Evolutionary conservation across 2,888 invertebrate species (phyloP).

Genomic region (Agonopterix heracliana): DNA sequence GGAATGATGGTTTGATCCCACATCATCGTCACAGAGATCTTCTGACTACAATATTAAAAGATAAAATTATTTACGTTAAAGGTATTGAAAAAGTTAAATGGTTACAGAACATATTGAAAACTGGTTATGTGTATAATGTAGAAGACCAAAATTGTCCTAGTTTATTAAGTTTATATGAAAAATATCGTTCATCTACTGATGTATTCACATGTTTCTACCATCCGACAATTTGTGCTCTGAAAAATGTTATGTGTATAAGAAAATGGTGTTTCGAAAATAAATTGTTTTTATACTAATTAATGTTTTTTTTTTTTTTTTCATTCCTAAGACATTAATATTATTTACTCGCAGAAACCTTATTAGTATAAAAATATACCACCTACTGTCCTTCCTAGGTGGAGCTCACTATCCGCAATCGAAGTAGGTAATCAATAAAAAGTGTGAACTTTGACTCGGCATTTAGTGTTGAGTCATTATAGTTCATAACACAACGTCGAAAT

Average conservation of each 20-base stretch:
- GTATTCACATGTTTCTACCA: neutral
- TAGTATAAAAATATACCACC: no score
- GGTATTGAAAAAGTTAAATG: neutral
- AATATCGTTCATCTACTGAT: neutral
- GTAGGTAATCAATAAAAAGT: no score
- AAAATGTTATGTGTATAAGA: neutral
- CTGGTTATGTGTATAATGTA: neutral
- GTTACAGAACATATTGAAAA: neutral
- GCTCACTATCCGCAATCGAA: no score
- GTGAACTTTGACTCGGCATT: no score
- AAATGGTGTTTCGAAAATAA: no score
- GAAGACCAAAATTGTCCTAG: neutral
- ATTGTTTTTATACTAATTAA: no score
- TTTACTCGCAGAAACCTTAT: no score
- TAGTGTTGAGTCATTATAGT: no score
- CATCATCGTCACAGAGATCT: neutral
- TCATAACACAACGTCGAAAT: no score
- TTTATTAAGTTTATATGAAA: neutral
- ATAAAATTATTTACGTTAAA: neutral
- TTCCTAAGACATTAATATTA: no score
- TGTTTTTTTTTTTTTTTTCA: no score
- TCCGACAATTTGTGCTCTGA: neutral
- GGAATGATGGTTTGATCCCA: neutral
- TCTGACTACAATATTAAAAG: neutral
- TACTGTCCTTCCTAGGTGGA: no score